These are phyloP conservation scores for Physella acuta DNA, from an alignment of 1,140 invertebrate species.

Conservation along the genomic window DNA sequence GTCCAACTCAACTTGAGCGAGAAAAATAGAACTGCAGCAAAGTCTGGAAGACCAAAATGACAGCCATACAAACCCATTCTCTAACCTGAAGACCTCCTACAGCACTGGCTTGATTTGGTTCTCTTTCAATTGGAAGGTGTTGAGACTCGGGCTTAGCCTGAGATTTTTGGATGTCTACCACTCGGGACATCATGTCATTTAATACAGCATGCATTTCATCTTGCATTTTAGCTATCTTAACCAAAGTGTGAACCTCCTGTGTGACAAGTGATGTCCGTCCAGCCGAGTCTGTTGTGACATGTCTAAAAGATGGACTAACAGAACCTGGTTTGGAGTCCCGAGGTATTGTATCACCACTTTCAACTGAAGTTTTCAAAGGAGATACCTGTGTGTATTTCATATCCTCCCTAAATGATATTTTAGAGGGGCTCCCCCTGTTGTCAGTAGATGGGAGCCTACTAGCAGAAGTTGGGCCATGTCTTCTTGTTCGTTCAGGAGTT, in stretches of 20 bases:
- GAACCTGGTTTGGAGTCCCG: background rate
- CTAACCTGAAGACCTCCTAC: constrained; percentile 6
- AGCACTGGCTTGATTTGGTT: constrained; percentile 13
- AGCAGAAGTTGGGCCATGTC: background rate
- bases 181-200: background rate
- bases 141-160: background rate
- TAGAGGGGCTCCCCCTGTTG: background rate
- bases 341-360: background rate
- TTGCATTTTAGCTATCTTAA: constrained; percentile 13
- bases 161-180: background rate
- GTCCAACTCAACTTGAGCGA: background rate
- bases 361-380: background rate
- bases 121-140: background rate
- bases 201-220: constrained; percentile 12
- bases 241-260: background rate
- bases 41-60: constrained; percentile 45
- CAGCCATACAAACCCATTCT: constrained; percentile 45
- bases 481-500: background rate
- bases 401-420: background rate
- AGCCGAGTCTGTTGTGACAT: background rate
- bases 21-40: constrained; percentile 47
- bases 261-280: background rate
- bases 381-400: background rate
- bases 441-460: background rate
- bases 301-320: background rate